Evolutionary conservation across 2,888 invertebrate species (phyloP).

Genomic region (Abscondita cerata): DNA sequence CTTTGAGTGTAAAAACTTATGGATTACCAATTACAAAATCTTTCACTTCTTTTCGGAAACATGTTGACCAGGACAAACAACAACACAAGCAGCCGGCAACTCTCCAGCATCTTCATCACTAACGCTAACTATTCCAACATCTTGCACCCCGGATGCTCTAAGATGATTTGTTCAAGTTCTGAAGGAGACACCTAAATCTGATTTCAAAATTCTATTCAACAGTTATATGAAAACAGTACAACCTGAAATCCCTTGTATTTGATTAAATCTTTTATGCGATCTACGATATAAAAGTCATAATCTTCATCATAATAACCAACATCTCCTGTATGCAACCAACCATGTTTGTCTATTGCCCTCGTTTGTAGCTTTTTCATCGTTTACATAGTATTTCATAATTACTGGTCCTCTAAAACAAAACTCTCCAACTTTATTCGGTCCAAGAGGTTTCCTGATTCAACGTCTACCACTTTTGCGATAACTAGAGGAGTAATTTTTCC

Average conservation of each 20-base stretch:
- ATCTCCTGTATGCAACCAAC: slow-evolving; percentile 62
- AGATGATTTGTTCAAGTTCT: slow-evolving; percentile 78
- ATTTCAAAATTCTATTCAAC: too few relatives aligned
- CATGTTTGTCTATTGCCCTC: slow-evolving; percentile 60
- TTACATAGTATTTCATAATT: slow-evolving; percentile 63
- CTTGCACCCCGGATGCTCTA: slow-evolving; percentile 73
- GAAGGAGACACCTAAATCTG: slow-evolving; percentile 73
- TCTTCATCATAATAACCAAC: slow-evolving; percentile 61
- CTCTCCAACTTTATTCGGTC: slow-evolving; percentile 62
- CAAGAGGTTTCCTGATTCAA: slow-evolving; percentile 59
- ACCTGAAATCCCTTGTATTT: slow-evolving; percentile 67
- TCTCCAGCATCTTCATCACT: slow-evolving; percentile 75
- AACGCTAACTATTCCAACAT: slow-evolving; percentile 79
- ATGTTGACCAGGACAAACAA: slow-evolving; percentile 59
- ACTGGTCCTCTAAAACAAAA: slow-evolving; percentile 61
- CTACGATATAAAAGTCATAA: slow-evolving; percentile 60
- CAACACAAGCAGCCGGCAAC: slow-evolving; percentile 75
- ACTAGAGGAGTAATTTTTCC: slow-evolving; percentile 67
- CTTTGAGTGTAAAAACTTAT: too few relatives aligned
- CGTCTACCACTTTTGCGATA: slow-evolving; percentile 64
- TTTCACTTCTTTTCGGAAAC: slow-evolving; percentile 65
- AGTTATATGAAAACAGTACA: too few relatives aligned
- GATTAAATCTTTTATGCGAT: slow-evolving; percentile 66
- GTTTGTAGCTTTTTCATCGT: slow-evolving; percentile 59
- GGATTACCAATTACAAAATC: slow-evolving; percentile 59